Evolutionary conservation across 1,140 invertebrate species (phyloP), one percentile per base, ranked within the genome.

Genomic region (Drosophila saltans): DNA sequence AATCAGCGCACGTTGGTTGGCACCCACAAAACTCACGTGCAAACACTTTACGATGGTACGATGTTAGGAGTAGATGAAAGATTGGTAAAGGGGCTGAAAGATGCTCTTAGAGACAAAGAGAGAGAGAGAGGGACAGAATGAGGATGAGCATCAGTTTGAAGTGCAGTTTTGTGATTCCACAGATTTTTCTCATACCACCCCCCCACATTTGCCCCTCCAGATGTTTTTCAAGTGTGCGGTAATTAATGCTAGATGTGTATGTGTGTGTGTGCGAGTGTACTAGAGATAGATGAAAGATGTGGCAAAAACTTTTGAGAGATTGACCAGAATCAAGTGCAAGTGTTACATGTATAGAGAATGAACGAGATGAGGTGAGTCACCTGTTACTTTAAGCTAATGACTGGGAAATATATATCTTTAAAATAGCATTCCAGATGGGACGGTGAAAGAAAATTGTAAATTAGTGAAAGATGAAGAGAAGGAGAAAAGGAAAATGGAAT

Each of bases 1-100:
- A 89, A 89, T 89, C 85, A 89, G 85, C 81, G 78, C 85, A 89
- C 79, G 78, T 89, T 81, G 81, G 78, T 89, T 81, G 81, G 84
- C 78, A 80, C 80, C 84, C 75, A 75, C 74, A 77, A 83, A 63
- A 75, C 85, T 89, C 84, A 89, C 84, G 84, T 89, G 84, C 85
- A 84, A 89, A 90, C 85, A 89, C 85, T 90, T 90, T 89, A 89
- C 78, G 77, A 63, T 69, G 76, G 33, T 36, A 36, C 33, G 33
- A 36, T 36, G 33, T 36, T 36, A 64, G 43, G 43, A 33, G 52
- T 10, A 45, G 33, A 26, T 5, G 28, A 45, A 8, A 43, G 52
- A 26, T 11, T 3, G 8, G 39, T 30, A 8, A 5, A 9, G 28
- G 61, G 41, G 10, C 21, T 1, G 9, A 45, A 24, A 43, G 52